Base-by-base conservation (phyloP, 2,888 invertebrate species). In the Harpagoxenus sublaevis region DNA sequence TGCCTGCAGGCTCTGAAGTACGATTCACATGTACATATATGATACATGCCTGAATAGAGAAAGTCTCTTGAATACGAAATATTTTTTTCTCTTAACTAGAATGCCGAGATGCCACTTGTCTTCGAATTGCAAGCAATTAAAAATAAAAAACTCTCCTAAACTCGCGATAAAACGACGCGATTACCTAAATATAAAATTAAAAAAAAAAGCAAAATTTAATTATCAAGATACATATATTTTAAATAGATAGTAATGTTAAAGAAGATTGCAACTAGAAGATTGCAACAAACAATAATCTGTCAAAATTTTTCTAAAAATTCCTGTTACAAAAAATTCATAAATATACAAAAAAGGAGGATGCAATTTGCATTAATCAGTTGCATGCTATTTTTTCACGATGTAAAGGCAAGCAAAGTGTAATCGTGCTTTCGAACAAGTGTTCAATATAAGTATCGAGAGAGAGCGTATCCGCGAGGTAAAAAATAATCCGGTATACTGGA, bases 1-100 rank as follows among this genome's bases (percentile, higher is more conserved):
- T 31, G 18, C 55, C 23, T 18, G 66, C 74, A n/a, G 39, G 28
- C 75, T 79, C 78, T 87, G 65, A 89, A 85, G 66, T 75, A 89
- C 81, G 79, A 84, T 82, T 79, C 62, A 62, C 84, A 66, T 87
- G 63, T 70, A 82, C 66, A 60, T 75, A 35, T 10, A 51, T 42
- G 66, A 63, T 66, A 42, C 45, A 45, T 70, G 70, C 78, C 42
- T 82, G 84, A 79, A 85, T 83, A 77, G 77, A 79, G 62, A 60
- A 74, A 79, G 74, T 28, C 35, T 55, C 23, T 55, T 28, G 39
- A 73, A 73, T 73, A 23, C 10, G 18, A 73, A 55, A 9, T 42
- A 39, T 15, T 39, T 55, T 55, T 73, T 15, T 55, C 15, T 39
- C 10, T 45, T 45, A 4, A 62, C 18, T 10, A 31, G 10, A 39